Evolutionary conservation across 2,113 vertebrate genomes (phyloP), one percentile per base, ranked within the genome.

Genomic region (Rhadina sibilatrix): DNA sequence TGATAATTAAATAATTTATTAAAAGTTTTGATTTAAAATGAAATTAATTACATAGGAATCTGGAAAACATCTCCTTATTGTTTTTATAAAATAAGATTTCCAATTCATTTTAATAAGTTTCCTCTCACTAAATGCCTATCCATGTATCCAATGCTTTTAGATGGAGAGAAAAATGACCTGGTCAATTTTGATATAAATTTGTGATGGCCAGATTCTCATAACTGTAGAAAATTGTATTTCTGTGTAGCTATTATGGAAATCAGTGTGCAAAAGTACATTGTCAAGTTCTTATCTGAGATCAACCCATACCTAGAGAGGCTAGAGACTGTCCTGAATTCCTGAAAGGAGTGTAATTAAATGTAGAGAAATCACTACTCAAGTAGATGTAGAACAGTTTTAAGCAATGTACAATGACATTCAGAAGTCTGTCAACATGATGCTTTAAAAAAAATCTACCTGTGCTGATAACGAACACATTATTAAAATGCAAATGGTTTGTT

Each of bases 1-100:
- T 66, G 75, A 74, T 54, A 77, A 27, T 31, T 31, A 82, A 72
- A 89, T 65, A 47, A 88, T 66, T 70, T 53, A 81, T 93, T 89
- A 52, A 64, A 81, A 37, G 3, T 31, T 77, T 91, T 83, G 4
- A 5, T 44, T 74, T 46, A 60, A 25, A 90, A 85, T 94, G 10
- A 71, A 94, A 86, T 42, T 40, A 88, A 89, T 95, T 95, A 53
- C 64, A 59, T 63, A 91, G 53, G 38, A 78, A 82, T 95, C 92
- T 93, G 86, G 93, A 97, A 95, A 86, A 4, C 54, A 74, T 94
- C 80, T 94, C 83, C 54, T 78, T 82, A 75, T 59, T 93, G 42
- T 65, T 85, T 40, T n/a, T 46, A 80, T 89, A 87, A 94, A 95
- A 93, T 59, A n/a, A 56, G 71, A 87, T 95, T 96, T 81, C 52